A percentile compares a stretch with the other conserved stretches of the same genome.
These are phyloP conservation scores for Clarias laeviceps DNA, from an alignment of 2,797 vertebrate genomes.

Conservation along the genomic window DNA sequence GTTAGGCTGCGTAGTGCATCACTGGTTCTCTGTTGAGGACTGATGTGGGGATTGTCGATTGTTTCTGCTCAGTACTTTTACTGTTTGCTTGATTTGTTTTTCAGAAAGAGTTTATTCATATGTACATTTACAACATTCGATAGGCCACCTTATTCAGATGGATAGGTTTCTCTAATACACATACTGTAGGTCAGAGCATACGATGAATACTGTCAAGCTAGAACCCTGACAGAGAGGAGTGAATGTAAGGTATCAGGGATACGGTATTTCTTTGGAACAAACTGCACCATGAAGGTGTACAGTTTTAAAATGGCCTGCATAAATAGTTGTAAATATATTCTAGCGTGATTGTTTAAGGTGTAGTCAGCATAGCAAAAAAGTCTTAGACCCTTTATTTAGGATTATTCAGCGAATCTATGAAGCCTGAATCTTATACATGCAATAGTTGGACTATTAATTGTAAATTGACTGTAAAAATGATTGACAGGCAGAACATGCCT, in stretches of 20 bases:
- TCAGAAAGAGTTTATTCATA: slow-evolving; percentile 29
- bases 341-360: not conserved
- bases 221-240: not conserved
- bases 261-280: not conserved
- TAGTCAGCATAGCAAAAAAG: not conserved
- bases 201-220: not conserved
- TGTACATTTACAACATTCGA: not conserved
- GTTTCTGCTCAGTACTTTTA: slow-evolving; percentile 55
- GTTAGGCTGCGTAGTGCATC: slow-evolving; percentile 53
- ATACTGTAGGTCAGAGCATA: not conserved
- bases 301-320: not conserved
- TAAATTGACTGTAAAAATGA: not conserved
- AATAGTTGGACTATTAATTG: not conserved
- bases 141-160: not conserved
- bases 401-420: not conserved
- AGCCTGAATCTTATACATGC: not conserved
- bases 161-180: not conserved
- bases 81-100: slow-evolving; percentile 36
- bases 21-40: slow-evolving; percentile 47
- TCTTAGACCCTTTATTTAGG: not conserved
- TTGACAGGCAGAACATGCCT: not conserved
- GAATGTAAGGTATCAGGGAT: not conserved
- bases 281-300: not conserved
- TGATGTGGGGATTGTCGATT: slow-evolving; percentile 51
- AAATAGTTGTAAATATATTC: not conserved